A percentile compares a stretch with the other conserved stretches of the same genome.
phyloP scores from a whole-genome alignment of 2,888 invertebrate genomes.

The Zelleria hepariella region DNA sequence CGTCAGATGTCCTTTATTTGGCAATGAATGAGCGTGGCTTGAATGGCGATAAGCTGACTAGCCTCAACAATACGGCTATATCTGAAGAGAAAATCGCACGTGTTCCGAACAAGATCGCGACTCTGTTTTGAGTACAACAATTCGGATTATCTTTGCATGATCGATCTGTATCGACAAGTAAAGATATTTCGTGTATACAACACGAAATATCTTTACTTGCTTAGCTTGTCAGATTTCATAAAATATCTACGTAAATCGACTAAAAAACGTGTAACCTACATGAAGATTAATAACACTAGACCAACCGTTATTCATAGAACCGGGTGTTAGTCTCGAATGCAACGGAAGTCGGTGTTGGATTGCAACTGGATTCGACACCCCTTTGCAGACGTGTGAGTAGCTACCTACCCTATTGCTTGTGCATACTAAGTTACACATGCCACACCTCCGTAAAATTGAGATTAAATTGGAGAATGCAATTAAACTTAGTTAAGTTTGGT shows the following conservation, averaged over 20 bases:
- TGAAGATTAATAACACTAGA: background rate
- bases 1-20: slow-evolving; percentile 41
- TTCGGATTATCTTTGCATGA: slow-evolving; percentile 45
- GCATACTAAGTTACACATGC: background rate
- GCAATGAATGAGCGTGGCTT: slow-evolving; percentile 38
- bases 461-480: background rate
- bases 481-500: no score
- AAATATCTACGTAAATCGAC: no score
- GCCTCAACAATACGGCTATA: slow-evolving; percentile 39
- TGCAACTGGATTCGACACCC: slow-evolving; percentile 57
- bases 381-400: slow-evolving; percentile 17
- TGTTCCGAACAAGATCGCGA: slow-evolving; percentile 31
- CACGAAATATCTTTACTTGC: no score
- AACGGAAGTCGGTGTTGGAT: slow-evolving; percentile 60
- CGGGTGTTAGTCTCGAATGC: slow-evolving; percentile 11
- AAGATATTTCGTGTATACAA: no score
- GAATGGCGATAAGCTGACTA: slow-evolving; percentile 42
- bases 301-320: background rate
- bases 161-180: no score
- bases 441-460: background rate
- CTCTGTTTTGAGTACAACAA: slow-evolving; percentile 49
- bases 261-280: no score
- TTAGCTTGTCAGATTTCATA: no score
- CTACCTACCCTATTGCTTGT: background rate
- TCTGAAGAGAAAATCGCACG: slow-evolving; percentile 54